Evolutionary conservation across 1,140 invertebrate genomes (phyloP).

Genomic region (Drosophila kurseongensis): DNA sequence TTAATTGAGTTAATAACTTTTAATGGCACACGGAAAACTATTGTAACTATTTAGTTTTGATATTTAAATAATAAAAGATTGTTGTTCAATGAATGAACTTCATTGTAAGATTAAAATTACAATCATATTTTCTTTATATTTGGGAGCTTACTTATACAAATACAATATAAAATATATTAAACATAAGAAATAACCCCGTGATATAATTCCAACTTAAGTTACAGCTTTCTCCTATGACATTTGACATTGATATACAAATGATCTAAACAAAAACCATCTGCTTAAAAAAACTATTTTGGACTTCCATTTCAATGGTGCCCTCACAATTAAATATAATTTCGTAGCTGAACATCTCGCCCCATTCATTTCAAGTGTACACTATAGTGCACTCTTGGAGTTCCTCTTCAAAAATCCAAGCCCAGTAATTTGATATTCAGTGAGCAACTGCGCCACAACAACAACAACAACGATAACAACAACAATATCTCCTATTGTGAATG

Average conservation of each 20-base stretch:
- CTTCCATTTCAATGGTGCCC: neutral
- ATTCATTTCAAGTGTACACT: slow-evolving; percentile 19
- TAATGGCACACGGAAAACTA: neutral
- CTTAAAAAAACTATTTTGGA: neutral
- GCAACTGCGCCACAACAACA: slow-evolving; percentile 51
- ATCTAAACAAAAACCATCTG: too few species aligned
- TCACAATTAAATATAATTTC: neutral
- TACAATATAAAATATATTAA: too few species aligned
- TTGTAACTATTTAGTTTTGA: too few species aligned
- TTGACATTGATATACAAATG: too few species aligned
- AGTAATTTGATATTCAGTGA: slow-evolving; percentile 79
- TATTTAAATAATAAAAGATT: too few species aligned
- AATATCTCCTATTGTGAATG: slow-evolving; percentile 53
- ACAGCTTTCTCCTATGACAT: too few species aligned
- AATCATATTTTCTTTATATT: too few species aligned
- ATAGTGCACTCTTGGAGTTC: slow-evolving; percentile 36
- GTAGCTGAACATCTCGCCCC: slow-evolving; percentile 10
- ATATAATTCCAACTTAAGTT: too few species aligned
- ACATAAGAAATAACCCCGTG: too few species aligned
- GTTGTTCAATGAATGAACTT: too few species aligned
- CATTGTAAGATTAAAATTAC: too few species aligned
- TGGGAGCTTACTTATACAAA: too few species aligned
- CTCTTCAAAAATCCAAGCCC: slow-evolving; percentile 27
- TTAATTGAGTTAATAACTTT: slow-evolving; percentile 5
- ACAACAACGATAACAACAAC: slow-evolving; percentile 2